Evolutionary conservation across 2,888 invertebrate species (phyloP).

Genomic region (Mechanitis messenoides): DNA sequence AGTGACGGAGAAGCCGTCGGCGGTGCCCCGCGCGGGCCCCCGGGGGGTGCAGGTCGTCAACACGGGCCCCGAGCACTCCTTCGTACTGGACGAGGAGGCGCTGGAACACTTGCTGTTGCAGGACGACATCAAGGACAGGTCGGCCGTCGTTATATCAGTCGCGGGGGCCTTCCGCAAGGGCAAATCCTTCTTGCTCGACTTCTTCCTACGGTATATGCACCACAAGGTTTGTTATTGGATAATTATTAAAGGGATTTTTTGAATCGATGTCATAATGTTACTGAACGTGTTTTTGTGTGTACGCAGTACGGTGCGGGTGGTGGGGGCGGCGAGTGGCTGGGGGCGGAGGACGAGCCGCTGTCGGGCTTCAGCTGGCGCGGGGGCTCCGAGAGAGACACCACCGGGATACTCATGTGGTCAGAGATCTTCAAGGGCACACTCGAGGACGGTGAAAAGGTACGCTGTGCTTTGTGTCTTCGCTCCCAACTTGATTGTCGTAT

Average conservation of each 20-base stretch:
- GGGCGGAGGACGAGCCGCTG: constrained; percentile 86
- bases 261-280: too few relatives aligned
- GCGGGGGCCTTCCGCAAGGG: constrained; percentile 99
- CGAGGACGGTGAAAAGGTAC: constrained; percentile 83
- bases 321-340: constrained; percentile 86
- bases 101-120: constrained; percentile 83
- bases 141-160: constrained; percentile 95
- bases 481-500: too few relatives aligned
- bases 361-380: constrained; percentile 97
- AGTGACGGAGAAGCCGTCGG: constrained; percentile 53
- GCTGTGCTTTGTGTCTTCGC: not conserved
- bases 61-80: constrained; percentile 90
- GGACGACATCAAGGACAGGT: constrained; percentile 87
- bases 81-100: constrained; percentile 89
- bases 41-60: constrained; percentile 90
- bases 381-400: constrained; percentile 96
- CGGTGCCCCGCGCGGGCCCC: constrained; percentile 48
- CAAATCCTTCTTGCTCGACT: constrained; percentile 98
- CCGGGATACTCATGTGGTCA: constrained; percentile 97
- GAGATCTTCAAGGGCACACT: constrained; percentile 90
- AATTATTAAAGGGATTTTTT: too few relatives aligned
- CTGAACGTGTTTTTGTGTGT: not conserved
- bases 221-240: constrained; percentile 79
- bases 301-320: constrained; percentile 55
- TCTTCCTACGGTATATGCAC: constrained; percentile 96